Evolutionary conservation across 2,888 invertebrate species (phyloP).

Genomic region (Pristionchus maxplancki): DNA sequence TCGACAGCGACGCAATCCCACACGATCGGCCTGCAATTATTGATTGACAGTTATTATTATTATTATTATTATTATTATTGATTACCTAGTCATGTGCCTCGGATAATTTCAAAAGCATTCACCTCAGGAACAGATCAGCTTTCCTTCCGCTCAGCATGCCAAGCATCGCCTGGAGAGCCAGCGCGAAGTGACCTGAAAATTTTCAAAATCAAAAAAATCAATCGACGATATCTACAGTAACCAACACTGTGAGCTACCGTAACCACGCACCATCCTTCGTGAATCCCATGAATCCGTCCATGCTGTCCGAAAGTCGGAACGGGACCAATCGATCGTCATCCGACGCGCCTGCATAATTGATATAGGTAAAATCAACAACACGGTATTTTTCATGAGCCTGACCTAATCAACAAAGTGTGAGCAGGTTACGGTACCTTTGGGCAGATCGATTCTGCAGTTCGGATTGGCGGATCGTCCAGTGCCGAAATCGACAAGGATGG

Average conservation of each 20-base stretch:
- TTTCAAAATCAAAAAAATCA: not conserved
- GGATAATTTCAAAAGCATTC: no score
- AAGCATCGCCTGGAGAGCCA: not conserved
- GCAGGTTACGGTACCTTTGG: not conserved
- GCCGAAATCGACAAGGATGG: constrained; percentile 13
- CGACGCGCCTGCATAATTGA: not conserved
- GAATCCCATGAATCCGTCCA: constrained; percentile 15
- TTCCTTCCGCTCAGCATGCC: constrained; percentile 20
- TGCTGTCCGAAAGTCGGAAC: constrained; percentile 12
- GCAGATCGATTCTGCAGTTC: constrained; percentile 12
- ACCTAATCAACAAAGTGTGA: no score
- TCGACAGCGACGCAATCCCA: constrained; percentile 22
- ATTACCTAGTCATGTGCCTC: no score
- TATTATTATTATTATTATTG: not conserved
- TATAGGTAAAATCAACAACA: no score
- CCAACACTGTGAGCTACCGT: not conserved
- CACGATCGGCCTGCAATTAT: not conserved
- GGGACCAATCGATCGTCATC: constrained; percentile 2
- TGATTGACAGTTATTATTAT: not conserved
- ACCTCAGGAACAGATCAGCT: constrained; percentile 1
- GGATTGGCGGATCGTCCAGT: constrained; percentile 28
- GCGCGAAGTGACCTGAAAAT: not conserved
- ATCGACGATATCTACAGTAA: not conserved
- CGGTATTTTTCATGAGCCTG: not conserved
- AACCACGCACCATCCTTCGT: not conserved